phyloP scores from a whole-genome alignment of 2,888 invertebrate genomes.

The Stenotaenia linearis region DNA sequence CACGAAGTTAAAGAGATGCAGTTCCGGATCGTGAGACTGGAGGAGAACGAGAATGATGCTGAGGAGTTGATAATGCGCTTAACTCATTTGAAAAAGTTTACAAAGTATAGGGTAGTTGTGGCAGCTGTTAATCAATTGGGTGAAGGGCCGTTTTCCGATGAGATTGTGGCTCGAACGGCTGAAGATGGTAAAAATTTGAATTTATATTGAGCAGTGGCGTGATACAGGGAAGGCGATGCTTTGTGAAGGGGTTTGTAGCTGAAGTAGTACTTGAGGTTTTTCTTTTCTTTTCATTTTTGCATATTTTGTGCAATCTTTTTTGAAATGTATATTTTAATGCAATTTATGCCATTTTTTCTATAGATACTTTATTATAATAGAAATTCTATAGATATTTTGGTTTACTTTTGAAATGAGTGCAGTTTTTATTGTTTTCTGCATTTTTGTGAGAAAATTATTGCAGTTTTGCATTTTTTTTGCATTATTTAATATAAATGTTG shows the following conservation, averaged over 20 bases:
- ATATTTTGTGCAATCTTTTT: no score
- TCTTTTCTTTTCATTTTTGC: background rate
- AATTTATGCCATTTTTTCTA: no score
- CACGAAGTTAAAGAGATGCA: constrained; percentile 36
- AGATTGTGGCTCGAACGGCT: constrained; percentile 44
- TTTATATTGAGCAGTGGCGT: no score
- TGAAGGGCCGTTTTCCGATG: constrained; percentile 44
- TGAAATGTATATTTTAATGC: no score
- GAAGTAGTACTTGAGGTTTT: no score
- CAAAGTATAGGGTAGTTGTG: constrained; percentile 45
- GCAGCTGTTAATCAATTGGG: constrained; percentile 46
- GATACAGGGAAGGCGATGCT: no score
- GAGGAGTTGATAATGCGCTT: constrained; percentile 44
- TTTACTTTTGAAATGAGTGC: background rate
- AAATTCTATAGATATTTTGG: no score
- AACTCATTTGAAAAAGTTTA: constrained; percentile 49
- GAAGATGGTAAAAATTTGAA: constrained; percentile 44
- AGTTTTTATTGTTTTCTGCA: background rate
- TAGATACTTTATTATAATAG: no score
- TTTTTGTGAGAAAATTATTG: no score
- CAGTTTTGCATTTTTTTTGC: no score
- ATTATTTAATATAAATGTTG: no score
- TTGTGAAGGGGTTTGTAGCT: no score
- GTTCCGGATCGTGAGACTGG: background rate
- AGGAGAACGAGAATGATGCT: constrained; percentile 35